These are phyloP conservation scores for Diuraphis noxia DNA, from an alignment of 1,140 invertebrate genomes.

Conservation along the genomic window DNA sequence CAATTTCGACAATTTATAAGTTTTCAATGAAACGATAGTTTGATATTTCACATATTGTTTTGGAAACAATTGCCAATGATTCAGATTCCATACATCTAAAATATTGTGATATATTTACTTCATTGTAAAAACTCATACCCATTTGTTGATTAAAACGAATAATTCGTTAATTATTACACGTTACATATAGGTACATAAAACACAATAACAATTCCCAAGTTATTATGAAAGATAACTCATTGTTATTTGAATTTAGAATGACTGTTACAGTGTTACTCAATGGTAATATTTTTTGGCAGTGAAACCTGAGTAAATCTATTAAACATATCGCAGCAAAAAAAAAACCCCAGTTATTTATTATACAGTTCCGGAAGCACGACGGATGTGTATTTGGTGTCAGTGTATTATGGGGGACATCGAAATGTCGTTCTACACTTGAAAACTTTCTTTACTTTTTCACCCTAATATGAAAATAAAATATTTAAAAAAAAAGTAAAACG, in stretches of 20 bases:
- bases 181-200: not conserved
- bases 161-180: too few relatives aligned
- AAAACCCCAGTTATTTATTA: not conserved
- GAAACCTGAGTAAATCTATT: not conserved
- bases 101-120: not conserved
- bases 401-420: not conserved
- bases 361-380: conserved; percentile 17
- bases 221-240: not conserved
- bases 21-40: not conserved
- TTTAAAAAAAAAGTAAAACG: not conserved
- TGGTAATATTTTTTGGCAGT: not conserved
- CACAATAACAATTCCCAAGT: not conserved
- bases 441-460: conserved; percentile 22
- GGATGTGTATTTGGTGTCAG: conserved; percentile 18
- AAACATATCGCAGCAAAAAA: not conserved
- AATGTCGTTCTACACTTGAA: conserved; percentile 12
- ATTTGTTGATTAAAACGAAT: not conserved
- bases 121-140: not conserved
- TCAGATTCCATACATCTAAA: not conserved
- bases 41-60: not conserved
- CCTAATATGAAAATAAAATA: conserved; percentile 4
- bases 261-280: not conserved
- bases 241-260: not conserved
- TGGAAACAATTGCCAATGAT: not conserved
- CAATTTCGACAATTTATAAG: not conserved